Percentiles rank a stretch among this genome's conserved stretches.
These are phyloP conservation scores for Pseudomyrmex sp. DNA, from an alignment of 1,140 invertebrate species.

Conservation along the genomic window DNA sequence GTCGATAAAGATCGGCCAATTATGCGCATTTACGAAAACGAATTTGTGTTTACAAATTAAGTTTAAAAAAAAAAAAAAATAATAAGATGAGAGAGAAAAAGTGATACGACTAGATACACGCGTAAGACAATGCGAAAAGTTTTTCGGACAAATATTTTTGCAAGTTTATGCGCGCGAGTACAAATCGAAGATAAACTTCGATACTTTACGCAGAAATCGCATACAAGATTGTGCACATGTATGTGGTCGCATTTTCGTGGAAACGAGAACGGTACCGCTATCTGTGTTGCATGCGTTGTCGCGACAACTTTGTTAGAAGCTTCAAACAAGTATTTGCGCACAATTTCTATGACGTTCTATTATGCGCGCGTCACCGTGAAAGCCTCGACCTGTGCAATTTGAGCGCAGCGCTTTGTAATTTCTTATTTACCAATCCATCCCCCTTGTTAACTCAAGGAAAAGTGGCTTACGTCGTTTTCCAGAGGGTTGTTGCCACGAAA, in stretches of 20 bases:
- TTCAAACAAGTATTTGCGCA: constrained; percentile 31
- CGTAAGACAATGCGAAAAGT: too few relatives aligned
- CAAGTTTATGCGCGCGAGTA: too few relatives aligned
- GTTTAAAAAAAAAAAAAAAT: too few relatives aligned
- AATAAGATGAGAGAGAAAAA: too few relatives aligned
- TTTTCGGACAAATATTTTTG: too few relatives aligned
- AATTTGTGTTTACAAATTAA: too few relatives aligned
- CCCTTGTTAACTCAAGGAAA: constrained; percentile 64
- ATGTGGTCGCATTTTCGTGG: not conserved
- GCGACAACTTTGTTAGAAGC: constrained; percentile 7
- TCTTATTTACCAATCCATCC: constrained; percentile 62
- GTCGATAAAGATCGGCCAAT: too few relatives aligned
- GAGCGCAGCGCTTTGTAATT: constrained; percentile 55
- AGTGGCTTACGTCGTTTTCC: constrained; percentile 65
- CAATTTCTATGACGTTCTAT: constrained; percentile 43
- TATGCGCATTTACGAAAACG: too few relatives aligned
- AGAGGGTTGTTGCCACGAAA: constrained; percentile 56
- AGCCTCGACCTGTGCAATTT: constrained; percentile 58
- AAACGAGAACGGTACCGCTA: not conserved
- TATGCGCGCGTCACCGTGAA: constrained; percentile 7
- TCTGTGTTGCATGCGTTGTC: not conserved
- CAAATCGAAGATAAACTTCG: not conserved
- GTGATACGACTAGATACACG: too few relatives aligned
- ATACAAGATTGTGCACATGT: not conserved
- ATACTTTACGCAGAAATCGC: not conserved